Base-by-base conservation (phyloP, 2,888 invertebrate genomes). In the Amblyteles armatorius region DNA sequence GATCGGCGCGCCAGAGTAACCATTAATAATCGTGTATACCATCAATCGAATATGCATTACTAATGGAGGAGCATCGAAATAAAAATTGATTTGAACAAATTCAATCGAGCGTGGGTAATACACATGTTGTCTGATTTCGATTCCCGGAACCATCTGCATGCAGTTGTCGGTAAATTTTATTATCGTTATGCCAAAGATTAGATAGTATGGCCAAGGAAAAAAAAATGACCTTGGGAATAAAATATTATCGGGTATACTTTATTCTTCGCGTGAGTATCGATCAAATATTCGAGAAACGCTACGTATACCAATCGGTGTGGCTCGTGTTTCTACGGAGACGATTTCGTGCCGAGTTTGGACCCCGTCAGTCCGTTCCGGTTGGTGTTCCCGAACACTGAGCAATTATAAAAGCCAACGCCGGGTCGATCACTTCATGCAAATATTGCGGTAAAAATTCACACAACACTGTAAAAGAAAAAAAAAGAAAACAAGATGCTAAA, bases 1-100 rank as follows among this genome's bases (percentile, higher is more conserved):
- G 74, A 86, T 84, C 87, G 89, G 81, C 87, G 87, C 88, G 88
- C 86, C 88, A 86, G 87, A 89, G 87, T 90, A 88, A 89, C 85
- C 88, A 90, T 89, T 88, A 86, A 87, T 89, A 86, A 87, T 86
- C 84, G 86, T 89, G 86, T 87, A 88, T 84, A 78, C 19, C 79
- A 87, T 88, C 88, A 86, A 82, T 90, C 88, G 87, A 88, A 89
- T 90, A 90, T 89, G 89, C 87, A 90, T 91, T 91, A 90, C 89
- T 90, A 90, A 91, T 91, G 88, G 89, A 33, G 86, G 87, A 89
- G 88, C 87, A 89, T 90, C 88, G 85, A 88, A 89, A 90, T 88
- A 68, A 76, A 57, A 73, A 72, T 68, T 69, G 57, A 80, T 73
- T 86, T 36, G 50, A 80, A 82, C 16, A 74, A 82, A 81, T 67